Evolutionary conservation across 2,888 invertebrate genomes (phyloP).

Genomic region (Lydus trimaculatus): DNA sequence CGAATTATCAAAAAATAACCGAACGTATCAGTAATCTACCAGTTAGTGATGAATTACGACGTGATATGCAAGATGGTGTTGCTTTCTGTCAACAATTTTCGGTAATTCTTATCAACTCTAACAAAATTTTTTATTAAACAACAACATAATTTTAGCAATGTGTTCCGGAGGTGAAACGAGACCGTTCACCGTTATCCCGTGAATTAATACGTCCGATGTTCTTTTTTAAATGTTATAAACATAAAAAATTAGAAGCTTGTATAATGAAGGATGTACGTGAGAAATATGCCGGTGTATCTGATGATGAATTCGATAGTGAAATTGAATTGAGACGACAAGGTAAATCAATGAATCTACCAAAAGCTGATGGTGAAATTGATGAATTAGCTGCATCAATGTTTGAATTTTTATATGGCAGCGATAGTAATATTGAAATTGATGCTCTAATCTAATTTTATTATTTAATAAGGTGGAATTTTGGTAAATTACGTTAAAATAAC

Average conservation of each 20-base stretch:
- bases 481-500: neutral
- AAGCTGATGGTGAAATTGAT: slow-evolving; percentile 58
- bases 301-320: slow-evolving; percentile 65
- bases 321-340: slow-evolving; percentile 63
- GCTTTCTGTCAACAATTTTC: slow-evolving; percentile 75
- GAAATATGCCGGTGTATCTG: slow-evolving; percentile 64
- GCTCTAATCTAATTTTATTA: slow-evolving; percentile 49
- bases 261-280: slow-evolving; percentile 76
- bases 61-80: slow-evolving; percentile 72
- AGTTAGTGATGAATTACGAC: slow-evolving; percentile 68
- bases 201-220: slow-evolving; percentile 74
- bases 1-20: slow-evolving; percentile 70
- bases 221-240: slow-evolving; percentile 78
- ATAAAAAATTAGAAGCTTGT: slow-evolving; percentile 75
- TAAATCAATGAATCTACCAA: slow-evolving; percentile 61
- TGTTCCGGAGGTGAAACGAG: slow-evolving; percentile 71
- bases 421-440: slow-evolving; percentile 65
- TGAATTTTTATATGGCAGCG: slow-evolving; percentile 69
- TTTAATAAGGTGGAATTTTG: slow-evolving; percentile 14
- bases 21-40: slow-evolving; percentile 69
- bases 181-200: slow-evolving; percentile 68
- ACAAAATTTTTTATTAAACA: neutral
- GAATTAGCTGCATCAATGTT: slow-evolving; percentile 68
- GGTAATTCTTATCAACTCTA: slow-evolving; percentile 57
- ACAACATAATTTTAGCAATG: slow-evolving; percentile 68